phyloP scores from a whole-genome alignment of 1,140 invertebrate genomes.

The Drosophila neocordata region DNA sequence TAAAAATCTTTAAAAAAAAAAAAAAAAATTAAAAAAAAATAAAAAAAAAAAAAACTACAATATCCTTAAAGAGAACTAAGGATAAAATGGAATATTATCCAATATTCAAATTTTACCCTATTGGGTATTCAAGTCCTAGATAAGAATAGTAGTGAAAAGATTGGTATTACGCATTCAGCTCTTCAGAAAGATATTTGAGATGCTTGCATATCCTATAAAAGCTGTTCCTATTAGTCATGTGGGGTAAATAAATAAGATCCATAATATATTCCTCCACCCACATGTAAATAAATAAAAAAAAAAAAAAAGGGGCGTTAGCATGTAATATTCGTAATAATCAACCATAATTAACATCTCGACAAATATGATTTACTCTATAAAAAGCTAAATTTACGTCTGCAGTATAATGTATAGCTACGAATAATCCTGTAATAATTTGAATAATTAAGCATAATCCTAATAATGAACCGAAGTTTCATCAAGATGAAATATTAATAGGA shows the following conservation, averaged over 20 bases:
- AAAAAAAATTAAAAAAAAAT: constrained; percentile 83
- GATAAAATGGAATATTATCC: constrained; percentile 86
- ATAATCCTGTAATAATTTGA: constrained; percentile 86
- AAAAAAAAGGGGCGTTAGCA: constrained; percentile 85
- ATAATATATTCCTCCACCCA: constrained; percentile 42
- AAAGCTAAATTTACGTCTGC: constrained; percentile 85
- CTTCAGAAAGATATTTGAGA: constrained; percentile 90
- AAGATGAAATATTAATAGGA: constrained; percentile 84
- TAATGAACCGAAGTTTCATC: constrained; percentile 81
- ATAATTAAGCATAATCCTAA: constrained; percentile 85
- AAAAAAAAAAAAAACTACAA: constrained; percentile 85
- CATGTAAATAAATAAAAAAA: constrained; percentile 80
- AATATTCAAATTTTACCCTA: constrained; percentile 85
- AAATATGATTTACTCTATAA: constrained; percentile 84
- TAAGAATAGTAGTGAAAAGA: constrained; percentile 87
- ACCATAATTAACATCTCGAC: constrained; percentile 84
- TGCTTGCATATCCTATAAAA: constrained; percentile 89
- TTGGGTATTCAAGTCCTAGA: constrained; percentile 84
- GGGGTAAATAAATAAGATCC: constrained; percentile 33
- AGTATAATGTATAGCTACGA: constrained; percentile 86
- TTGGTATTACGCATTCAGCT: constrained; percentile 89
- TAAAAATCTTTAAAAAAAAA: constrained; percentile 84
- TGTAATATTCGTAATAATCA: constrained; percentile 85
- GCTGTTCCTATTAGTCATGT: constrained; percentile 86
- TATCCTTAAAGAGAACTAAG: constrained; percentile 86